A percentile compares a stretch with the other conserved stretches of the same genome.
Evolutionary conservation across 2,113 vertebrate genomes (phyloP).

Genomic region (Trachemys scripta): DNA sequence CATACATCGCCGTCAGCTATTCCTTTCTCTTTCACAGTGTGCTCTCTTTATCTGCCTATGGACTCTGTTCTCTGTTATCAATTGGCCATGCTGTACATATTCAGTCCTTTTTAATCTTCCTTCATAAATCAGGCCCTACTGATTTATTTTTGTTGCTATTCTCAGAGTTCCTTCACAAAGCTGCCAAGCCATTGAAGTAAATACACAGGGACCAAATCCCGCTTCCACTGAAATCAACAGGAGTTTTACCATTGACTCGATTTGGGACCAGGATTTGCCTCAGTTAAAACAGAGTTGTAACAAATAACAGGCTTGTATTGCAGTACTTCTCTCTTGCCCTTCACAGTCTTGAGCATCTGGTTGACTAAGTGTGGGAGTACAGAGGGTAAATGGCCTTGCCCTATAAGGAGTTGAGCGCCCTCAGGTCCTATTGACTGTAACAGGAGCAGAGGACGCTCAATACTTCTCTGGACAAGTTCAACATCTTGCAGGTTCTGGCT

Average conservation of each 20-base stretch:
- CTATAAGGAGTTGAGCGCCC: not conserved
- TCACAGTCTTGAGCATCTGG: not conserved
- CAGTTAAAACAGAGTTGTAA: not conserved
- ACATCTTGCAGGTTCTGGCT: not conserved
- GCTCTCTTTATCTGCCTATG: not conserved
- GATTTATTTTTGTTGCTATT: not conserved
- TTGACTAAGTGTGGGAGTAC: not conserved
- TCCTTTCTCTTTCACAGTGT: not conserved
- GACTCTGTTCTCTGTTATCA: accelerated
- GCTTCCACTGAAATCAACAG: not conserved
- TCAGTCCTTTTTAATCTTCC: not conserved
- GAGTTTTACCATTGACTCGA: not conserved
- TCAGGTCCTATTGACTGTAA: not conserved
- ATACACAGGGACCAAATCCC: not conserved
- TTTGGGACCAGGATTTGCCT: accelerated
- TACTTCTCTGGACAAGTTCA: not conserved
- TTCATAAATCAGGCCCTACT: not conserved
- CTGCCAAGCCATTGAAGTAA: not conserved
- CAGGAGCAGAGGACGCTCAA: accelerated
- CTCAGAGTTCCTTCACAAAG: not conserved
- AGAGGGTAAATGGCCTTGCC: accelerated
- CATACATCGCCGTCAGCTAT: accelerated
- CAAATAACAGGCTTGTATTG: not conserved
- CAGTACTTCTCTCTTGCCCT: not conserved
- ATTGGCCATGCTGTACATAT: accelerated